Percentiles rank a stretch among this genome's conserved stretches.
These are phyloP conservation scores for Proisotoma minuta DNA, from an alignment of 2,888 invertebrate genomes.

Conservation along the genomic window DNA sequence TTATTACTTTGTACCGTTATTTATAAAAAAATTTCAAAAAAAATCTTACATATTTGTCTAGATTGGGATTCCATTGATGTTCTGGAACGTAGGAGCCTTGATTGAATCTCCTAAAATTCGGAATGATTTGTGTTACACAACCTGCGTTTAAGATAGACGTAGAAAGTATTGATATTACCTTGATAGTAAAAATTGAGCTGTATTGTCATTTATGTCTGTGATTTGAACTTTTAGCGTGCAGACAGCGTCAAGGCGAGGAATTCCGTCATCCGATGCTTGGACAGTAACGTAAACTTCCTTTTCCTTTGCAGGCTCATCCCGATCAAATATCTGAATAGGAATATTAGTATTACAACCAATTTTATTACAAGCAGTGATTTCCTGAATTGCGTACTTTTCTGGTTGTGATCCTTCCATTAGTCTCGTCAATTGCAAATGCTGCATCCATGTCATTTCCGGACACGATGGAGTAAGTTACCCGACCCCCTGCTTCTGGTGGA, in stretches of 20 bases:
- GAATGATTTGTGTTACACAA: not conserved
- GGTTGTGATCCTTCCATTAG: slow-evolving; percentile 71
- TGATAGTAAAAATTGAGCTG: slow-evolving; percentile 10
- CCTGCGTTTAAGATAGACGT: not conserved
- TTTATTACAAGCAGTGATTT: not conserved
- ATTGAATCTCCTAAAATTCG: slow-evolving; percentile 5
- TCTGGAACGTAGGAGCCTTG: slow-evolving; percentile 5
- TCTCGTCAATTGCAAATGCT: slow-evolving; percentile 69
- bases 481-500: slow-evolving; percentile 67
- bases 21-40: no score
- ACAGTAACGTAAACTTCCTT: slow-evolving; percentile 77
- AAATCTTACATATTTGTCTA: slow-evolving; percentile 70
- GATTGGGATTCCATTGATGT: slow-evolving; percentile 57
- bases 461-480: slow-evolving; percentile 77
- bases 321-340: slow-evolving; percentile 78
- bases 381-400: slow-evolving; percentile 56
- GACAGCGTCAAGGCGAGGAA: slow-evolving; percentile 81
- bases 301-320: slow-evolving; percentile 82
- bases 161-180: not conserved
- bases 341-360: slow-evolving; percentile 7
- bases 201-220: slow-evolving; percentile 84
- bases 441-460: slow-evolving; percentile 65
- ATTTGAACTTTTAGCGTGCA: slow-evolving; percentile 82
- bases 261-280: slow-evolving; percentile 87
- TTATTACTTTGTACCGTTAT: not conserved